Evolutionary conservation across 1,140 invertebrate genomes (phyloP).

Genomic region (Leguminivora glycinivorella): DNA sequence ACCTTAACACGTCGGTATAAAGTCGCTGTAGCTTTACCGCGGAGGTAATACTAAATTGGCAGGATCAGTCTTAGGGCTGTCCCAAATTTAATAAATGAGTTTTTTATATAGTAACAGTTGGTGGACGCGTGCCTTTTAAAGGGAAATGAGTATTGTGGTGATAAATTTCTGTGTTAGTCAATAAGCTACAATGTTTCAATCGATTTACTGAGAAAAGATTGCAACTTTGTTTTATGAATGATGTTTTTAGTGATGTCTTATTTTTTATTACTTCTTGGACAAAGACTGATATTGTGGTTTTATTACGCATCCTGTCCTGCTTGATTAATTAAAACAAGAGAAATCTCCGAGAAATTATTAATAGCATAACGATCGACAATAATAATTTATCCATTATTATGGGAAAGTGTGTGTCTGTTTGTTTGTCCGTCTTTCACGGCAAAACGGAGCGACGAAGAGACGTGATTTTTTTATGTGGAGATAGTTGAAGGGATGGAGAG

Average conservation of each 20-base stretch:
- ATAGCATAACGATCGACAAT: too few species aligned
- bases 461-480: too few species aligned
- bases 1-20: not conserved
- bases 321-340: too few species aligned
- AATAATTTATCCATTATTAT: too few species aligned
- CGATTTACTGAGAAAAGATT: conserved; percentile 25
- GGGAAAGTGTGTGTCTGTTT: too few species aligned
- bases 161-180: conserved; percentile 28
- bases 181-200: conserved; percentile 27
- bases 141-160: conserved; percentile 23
- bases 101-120: conserved; percentile 36
- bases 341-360: too few species aligned
- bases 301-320: too few species aligned
- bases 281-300: not conserved
- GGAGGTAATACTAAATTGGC: conserved; percentile 31
- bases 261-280: conserved; percentile 7
- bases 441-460: too few species aligned
- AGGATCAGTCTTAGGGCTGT: conserved; percentile 31
- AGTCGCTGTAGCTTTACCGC: not conserved
- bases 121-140: conserved; percentile 30
- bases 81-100: conserved; percentile 37
- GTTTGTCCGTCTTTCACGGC: too few species aligned
- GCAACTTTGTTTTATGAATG: conserved; percentile 22
- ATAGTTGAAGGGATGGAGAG: too few species aligned
- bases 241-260: not conserved